Evolutionary conservation across 2,113 vertebrate genomes (phyloP).

Genomic region (Stercorarius parasiticus): DNA sequence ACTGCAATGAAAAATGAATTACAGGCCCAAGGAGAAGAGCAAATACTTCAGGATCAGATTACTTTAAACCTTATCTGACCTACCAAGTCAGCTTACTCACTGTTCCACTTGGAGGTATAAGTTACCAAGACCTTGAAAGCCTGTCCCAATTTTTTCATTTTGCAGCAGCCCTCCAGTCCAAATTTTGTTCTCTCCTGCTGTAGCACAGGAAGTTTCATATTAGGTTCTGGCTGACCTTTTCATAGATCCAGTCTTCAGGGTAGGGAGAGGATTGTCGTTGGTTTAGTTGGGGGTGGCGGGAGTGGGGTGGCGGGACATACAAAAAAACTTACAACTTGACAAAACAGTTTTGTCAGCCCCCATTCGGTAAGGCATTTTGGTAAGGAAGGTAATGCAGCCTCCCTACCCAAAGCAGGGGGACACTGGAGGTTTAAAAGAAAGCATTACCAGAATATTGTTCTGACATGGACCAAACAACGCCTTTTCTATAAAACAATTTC

Average conservation of each 20-base stretch:
- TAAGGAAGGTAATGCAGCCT: not conserved
- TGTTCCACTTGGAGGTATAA: not conserved
- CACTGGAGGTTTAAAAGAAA: not conserved
- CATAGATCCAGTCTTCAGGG: not conserved
- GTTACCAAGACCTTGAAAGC: not conserved
- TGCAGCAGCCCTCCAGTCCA: not conserved
- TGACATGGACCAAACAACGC: not conserved
- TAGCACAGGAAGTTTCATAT: not conserved
- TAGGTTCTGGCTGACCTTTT: not conserved
- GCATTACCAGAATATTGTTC: not conserved
- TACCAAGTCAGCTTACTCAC: not conserved
- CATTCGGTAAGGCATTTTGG: not conserved
- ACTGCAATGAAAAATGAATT: conserved; percentile 19
- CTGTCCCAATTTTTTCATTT: not conserved
- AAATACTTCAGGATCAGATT: conserved; percentile 13
- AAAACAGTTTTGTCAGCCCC: not conserved
- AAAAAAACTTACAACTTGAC: not conserved
- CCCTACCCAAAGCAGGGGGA: not conserved
- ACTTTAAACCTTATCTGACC: not conserved
- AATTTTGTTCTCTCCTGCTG: not conserved
- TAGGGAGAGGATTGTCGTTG: not conserved
- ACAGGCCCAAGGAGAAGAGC: not conserved
- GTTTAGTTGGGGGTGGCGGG: not conserved
- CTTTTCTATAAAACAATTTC: not conserved
- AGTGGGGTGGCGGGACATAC: too few relatives aligned